Evolutionary conservation across 2,113 vertebrate species (phyloP).

Genomic region (Petrocephalus microphthalmus): DNA sequence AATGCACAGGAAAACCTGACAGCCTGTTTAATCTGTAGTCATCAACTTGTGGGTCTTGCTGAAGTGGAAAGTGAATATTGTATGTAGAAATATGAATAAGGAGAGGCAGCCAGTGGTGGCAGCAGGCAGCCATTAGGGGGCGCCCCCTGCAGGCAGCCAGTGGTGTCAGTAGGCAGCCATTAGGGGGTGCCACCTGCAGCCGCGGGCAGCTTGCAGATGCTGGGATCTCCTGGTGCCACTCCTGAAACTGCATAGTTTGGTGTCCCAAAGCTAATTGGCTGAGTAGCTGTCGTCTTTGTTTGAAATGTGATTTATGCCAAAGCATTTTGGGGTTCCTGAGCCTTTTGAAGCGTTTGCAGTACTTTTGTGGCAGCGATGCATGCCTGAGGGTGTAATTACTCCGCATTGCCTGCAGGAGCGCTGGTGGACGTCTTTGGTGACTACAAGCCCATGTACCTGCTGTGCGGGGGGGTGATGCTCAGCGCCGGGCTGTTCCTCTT

Average conservation of each 20-base stretch:
- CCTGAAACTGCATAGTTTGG: background rate
- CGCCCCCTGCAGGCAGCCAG: background rate
- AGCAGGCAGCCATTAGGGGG: too few species aligned
- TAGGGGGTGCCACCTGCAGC: too few species aligned
- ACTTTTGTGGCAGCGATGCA: background rate
- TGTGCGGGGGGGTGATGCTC: slow-evolving; percentile 66
- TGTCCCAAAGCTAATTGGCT: background rate
- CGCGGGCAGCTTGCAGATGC: background rate
- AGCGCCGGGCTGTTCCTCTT: slow-evolving; percentile 67
- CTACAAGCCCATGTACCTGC: slow-evolving; percentile 71
- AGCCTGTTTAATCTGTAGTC: background rate
- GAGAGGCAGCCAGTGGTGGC: background rate
- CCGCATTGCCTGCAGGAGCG: slow-evolving; percentile 46
- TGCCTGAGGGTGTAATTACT: background rate
- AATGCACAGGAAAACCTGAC: background rate
- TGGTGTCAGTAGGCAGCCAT: too few species aligned
- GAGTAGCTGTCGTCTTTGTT: background rate
- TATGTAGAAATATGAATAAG: background rate
- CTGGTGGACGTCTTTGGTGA: slow-evolving; percentile 63
- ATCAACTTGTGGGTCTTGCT: background rate
- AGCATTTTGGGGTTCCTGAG: background rate
- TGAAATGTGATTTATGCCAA: background rate
- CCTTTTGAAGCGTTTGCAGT: background rate
- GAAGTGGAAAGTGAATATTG: background rate
- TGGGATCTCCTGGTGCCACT: background rate